These are phyloP conservation scores for Microplitis manilae DNA, from an alignment of 2,888 invertebrate genomes.

Conservation along the genomic window DNA sequence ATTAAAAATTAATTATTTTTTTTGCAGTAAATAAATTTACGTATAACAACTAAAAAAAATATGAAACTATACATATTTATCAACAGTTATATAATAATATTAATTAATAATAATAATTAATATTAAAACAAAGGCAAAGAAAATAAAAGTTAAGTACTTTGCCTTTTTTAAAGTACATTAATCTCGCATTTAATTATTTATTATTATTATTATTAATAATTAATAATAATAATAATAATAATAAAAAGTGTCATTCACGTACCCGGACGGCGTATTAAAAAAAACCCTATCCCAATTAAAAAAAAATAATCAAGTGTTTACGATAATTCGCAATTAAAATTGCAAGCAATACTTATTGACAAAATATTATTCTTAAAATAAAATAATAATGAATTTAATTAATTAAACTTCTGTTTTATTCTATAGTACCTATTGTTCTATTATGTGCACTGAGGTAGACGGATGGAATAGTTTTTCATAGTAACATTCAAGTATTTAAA, in stretches of 20 bases:
- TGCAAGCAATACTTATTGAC: not conserved
- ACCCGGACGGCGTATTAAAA: not conserved
- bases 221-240: not conserved
- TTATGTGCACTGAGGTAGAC: slow-evolving; percentile 70
- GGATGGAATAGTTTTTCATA: slow-evolving; percentile 64
- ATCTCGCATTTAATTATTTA: not conserved
- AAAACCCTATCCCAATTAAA: not conserved
- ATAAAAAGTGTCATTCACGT: not conserved
- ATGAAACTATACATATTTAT: slow-evolving; percentile 1
- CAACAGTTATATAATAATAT: not conserved
- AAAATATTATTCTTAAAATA: not conserved
- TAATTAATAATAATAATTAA: not conserved
- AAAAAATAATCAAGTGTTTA: not conserved
- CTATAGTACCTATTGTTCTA: slow-evolving; percentile 62
- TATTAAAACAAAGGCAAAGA: not conserved
- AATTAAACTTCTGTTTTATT: slow-evolving; percentile 39
- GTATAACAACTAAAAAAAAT: not conserved
- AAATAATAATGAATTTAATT: slow-evolving; percentile 27
- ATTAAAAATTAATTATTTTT: not conserved
- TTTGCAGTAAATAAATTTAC: not conserved
- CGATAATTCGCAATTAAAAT: not conserved
- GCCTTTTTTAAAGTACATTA: not conserved
- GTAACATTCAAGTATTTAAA: slow-evolving; percentile 10
- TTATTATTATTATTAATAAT: not conserved
- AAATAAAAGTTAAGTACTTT: not conserved